A percentile compares a stretch with the other conserved stretches of the same genome.
phyloP scores from a whole-genome alignment of 2,888 invertebrate genomes.

The Trissolcus brochymenae region DNA sequence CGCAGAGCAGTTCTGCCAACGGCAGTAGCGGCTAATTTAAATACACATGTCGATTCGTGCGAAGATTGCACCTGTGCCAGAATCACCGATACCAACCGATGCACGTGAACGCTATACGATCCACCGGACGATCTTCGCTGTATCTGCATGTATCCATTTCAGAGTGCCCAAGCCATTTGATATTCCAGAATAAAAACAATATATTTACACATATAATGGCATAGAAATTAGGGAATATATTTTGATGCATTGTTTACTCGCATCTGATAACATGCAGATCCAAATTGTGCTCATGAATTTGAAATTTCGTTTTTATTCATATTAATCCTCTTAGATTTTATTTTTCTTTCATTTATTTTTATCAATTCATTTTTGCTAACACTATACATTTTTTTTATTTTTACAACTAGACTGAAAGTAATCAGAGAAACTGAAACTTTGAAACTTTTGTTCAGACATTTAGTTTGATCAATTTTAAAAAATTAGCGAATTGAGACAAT shows the following conservation, averaged over 20 bases:
- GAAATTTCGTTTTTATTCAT: too few relatives aligned
- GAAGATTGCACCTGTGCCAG: slow-evolving; percentile 71
- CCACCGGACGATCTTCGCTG: slow-evolving; percentile 23
- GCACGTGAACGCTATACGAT: slow-evolving; percentile 32
- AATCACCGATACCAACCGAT: slow-evolving; percentile 56
- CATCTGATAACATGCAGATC: slow-evolving; percentile 2
- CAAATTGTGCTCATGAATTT: too few relatives aligned
- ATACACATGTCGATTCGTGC: slow-evolving; percentile 76
- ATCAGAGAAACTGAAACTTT: too few relatives aligned
- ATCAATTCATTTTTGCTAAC: too few relatives aligned
- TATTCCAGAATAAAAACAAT: slow-evolving; percentile 32
- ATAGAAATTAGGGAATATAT: slow-evolving; percentile 6
- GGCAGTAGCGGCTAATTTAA: slow-evolving; percentile 74
- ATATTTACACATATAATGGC: slow-evolving; percentile 7
- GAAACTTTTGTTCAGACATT: too few relatives aligned
- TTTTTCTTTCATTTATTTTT: too few relatives aligned
- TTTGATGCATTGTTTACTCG: slow-evolving; percentile 3
- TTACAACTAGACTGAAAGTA: too few relatives aligned
- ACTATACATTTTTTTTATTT: too few relatives aligned
- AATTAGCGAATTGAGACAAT: too few relatives aligned
- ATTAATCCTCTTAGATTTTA: too few relatives aligned
- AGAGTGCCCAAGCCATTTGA: slow-evolving; percentile 23
- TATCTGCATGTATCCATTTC: slow-evolving; percentile 38
- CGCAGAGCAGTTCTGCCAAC: slow-evolving; percentile 64
- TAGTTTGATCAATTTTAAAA: too few relatives aligned